These are phyloP conservation scores for Macquaria ambigua DNA, from an alignment of 2,113 vertebrate genomes.

Conservation along the genomic window DNA sequence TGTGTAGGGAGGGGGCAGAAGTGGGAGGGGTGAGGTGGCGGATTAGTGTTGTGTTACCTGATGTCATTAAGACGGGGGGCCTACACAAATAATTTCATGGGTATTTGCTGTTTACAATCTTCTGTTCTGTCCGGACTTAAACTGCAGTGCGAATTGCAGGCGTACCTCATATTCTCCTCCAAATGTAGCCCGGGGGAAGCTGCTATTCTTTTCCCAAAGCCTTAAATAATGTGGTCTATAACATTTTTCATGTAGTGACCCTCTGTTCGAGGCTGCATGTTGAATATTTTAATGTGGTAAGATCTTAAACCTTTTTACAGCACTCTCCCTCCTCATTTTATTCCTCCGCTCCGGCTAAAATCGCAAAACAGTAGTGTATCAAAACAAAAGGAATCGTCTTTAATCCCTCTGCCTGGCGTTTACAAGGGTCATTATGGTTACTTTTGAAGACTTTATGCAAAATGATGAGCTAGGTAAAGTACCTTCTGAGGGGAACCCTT, in stretches of 20 bases:
- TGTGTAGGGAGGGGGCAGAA: not conserved
- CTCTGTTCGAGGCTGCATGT: constrained; percentile 50
- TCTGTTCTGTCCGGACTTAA: constrained; percentile 36
- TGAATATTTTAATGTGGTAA: constrained; percentile 71
- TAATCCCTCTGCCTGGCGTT: constrained; percentile 65
- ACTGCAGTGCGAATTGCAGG: constrained; percentile 38
- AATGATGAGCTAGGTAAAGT: constrained; percentile 78
- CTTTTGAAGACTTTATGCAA: constrained; percentile 73
- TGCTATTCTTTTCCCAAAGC: constrained; percentile 46
- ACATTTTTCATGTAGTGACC: constrained; percentile 71
- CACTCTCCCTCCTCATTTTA: constrained; percentile 43
- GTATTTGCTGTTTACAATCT: constrained; percentile 72
- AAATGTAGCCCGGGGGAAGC: constrained; percentile 56
- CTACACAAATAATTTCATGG: constrained; percentile 64
- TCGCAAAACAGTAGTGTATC: constrained; percentile 57
- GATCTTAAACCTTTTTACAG: constrained; percentile 64
- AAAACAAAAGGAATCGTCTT: constrained; percentile 69
- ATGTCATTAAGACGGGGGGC: constrained; percentile 54
- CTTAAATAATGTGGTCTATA: constrained; percentile 68
- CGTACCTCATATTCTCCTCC: constrained; percentile 39
- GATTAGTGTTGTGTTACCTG: constrained; percentile 53
- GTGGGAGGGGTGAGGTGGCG: not conserved
- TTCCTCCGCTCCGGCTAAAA: constrained; percentile 36
- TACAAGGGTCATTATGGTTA: constrained; percentile 71
- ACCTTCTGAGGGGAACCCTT: constrained; percentile 73